Evolutionary conservation across 2,888 invertebrate genomes (phyloP), one percentile per base, ranked within the genome.

Genomic region (Dascillus cervinus): DNA sequence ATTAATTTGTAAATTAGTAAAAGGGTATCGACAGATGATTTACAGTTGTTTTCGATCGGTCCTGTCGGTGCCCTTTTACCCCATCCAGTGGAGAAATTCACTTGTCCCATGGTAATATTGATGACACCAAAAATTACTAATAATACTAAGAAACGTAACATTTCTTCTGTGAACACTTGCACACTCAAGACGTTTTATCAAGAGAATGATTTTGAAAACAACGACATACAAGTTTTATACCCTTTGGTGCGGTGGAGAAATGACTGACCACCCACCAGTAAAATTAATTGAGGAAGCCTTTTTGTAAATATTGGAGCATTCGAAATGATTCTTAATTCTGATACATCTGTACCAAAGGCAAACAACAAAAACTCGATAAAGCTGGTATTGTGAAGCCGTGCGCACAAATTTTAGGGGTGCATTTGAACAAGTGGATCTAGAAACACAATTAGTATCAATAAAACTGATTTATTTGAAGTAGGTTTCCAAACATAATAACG

Each of bases 1-100:
- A 75, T 71, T 11, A 75, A 62, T 61, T 73, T 75, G 47, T 75
- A 73, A 42, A 75, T 68, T 23, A 71, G 62, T 58, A 69, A 67
- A 13, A 75, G 57, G 12, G 70, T 63, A 37, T 74, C 74, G 41
- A 74, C 67, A 10, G 67, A 64, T 5, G 69, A 64, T 43, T 69
- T 69, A 52, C 75, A 75, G 10, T 63, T 66, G 32, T 53, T 53
- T 19, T 56, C 49, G 24, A 53, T 55, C 24, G 45, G 46, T 10
- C 41, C 47, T 2, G 47, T 26, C 13, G 43, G 32, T 9, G 52
- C 42, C 14, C 61, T 47, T 44, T 63, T 63, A 11, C 63, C 63
- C 63, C 62, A 63, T 39, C 62, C 60, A 6, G 63, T 60, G 3
- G 62, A 57, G 42, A 62, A 64, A 39, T 64, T 62, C 20, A 64